Evolutionary conservation across 2,888 invertebrate genomes (phyloP).

Genomic region (Ochropacha duplaris): DNA sequence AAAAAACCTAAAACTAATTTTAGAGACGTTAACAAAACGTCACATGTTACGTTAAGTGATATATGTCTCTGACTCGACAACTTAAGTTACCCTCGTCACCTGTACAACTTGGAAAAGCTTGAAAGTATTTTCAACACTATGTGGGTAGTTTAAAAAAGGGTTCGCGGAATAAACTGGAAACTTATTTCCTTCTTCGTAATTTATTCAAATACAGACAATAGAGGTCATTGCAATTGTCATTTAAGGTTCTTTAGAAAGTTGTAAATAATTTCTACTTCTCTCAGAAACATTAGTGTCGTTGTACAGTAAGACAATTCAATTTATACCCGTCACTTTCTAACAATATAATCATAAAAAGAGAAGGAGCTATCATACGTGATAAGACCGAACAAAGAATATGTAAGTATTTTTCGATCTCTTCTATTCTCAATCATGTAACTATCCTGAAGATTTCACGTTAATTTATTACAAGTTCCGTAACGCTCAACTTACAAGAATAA

Average conservation of each 20-base stretch:
- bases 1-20: neutral
- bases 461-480: no score
- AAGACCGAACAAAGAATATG: no score
- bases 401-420: no score
- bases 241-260: no score
- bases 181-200: neutral
- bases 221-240: neutral
- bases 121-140: neutral
- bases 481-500: neutral
- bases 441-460: no score
- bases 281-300: no score
- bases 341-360: no score
- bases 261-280: no score
- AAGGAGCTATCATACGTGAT: no score
- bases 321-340: no score
- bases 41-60: neutral
- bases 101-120: neutral
- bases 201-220: neutral
- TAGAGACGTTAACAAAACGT: neutral
- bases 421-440: no score
- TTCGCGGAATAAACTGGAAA: neutral
- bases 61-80: constrained; percentile 3
- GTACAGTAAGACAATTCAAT: no score
- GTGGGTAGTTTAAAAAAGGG: neutral
- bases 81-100: constrained; percentile 4